These are phyloP conservation scores for Physocephala rufipes DNA, from an alignment of 2,888 invertebrate species.

Conservation along the genomic window DNA sequence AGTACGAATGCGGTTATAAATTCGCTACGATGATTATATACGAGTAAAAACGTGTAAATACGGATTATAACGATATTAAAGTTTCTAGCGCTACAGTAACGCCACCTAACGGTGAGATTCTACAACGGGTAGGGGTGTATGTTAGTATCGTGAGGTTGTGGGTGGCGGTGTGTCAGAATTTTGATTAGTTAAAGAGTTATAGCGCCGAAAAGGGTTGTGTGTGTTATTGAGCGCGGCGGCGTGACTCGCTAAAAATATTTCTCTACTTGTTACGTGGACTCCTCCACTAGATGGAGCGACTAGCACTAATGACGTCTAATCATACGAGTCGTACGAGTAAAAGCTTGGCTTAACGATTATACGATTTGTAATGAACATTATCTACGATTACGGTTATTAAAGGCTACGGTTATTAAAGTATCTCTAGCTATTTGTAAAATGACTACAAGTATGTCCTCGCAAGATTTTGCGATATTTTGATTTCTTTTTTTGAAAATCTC, in stretches of 20 bases:
- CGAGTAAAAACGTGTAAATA: too few relatives aligned
- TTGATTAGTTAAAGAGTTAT: background rate
- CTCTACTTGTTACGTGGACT: background rate
- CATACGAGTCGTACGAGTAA: too few relatives aligned
- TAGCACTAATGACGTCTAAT: too few relatives aligned
- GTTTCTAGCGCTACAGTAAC: slow-evolving; percentile 19
- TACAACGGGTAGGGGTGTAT: background rate
- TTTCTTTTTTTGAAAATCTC: too few relatives aligned
- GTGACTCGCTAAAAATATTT: background rate
- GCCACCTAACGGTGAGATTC: slow-evolving; percentile 9
- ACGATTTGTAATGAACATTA: too few relatives aligned
- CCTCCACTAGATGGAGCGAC: too few relatives aligned
- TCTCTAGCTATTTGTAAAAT: too few relatives aligned
- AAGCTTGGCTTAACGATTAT: too few relatives aligned
- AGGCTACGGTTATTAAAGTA: too few relatives aligned
- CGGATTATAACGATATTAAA: background rate
- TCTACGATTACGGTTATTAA: too few relatives aligned
- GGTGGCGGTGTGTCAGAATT: background rate
- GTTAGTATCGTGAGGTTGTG: background rate
- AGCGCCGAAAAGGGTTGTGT: background rate
- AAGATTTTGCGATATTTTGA: too few relatives aligned
- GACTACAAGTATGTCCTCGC: too few relatives aligned
- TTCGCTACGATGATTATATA: background rate
- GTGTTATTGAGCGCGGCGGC: background rate
- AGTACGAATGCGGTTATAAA: slow-evolving; percentile 43